These are phyloP conservation scores for Conus canariensis DNA, from an alignment of 2,888 invertebrate species.

Conservation along the genomic window DNA sequence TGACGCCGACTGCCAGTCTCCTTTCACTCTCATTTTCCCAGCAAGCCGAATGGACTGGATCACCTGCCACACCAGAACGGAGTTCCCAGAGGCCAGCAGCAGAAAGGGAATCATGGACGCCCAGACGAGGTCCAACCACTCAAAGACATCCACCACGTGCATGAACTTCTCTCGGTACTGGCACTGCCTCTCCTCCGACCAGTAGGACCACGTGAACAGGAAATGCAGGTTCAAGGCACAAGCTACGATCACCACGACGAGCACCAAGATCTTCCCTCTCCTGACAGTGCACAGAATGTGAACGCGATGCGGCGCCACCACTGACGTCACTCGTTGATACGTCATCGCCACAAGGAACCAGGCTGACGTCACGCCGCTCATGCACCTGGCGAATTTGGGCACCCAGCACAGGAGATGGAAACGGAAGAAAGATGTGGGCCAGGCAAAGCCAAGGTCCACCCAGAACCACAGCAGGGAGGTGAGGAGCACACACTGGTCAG, in stretches of 20 bases:
- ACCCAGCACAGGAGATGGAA: background rate
- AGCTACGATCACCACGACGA: background rate
- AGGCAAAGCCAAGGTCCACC: background rate
- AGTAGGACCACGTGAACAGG: background rate
- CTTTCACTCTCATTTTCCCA: background rate
- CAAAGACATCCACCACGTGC: background rate
- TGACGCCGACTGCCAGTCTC: background rate
- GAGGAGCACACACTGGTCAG: slow-evolving; percentile 4
- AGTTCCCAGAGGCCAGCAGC: background rate
- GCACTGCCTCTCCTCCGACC: background rate
- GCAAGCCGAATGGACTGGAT: background rate
- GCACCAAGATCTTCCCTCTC: background rate
- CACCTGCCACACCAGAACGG: background rate
- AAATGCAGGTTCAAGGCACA: background rate
- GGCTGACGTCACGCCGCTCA: background rate
- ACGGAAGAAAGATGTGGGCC: background rate
- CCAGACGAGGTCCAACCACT: slow-evolving; percentile 21
- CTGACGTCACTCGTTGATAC: slow-evolving; percentile 22
- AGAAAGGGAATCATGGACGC: background rate
- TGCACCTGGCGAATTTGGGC: background rate
- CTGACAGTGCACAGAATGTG: slow-evolving; percentile 12
- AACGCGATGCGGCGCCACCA: slow-evolving; percentile 20
- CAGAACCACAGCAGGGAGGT: background rate
- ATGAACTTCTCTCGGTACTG: background rate
- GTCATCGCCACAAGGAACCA: slow-evolving; percentile 40